phyloP scores from a whole-genome alignment of 2,113 vertebrate genomes.

The Brachionichthys hirsutus region DNA sequence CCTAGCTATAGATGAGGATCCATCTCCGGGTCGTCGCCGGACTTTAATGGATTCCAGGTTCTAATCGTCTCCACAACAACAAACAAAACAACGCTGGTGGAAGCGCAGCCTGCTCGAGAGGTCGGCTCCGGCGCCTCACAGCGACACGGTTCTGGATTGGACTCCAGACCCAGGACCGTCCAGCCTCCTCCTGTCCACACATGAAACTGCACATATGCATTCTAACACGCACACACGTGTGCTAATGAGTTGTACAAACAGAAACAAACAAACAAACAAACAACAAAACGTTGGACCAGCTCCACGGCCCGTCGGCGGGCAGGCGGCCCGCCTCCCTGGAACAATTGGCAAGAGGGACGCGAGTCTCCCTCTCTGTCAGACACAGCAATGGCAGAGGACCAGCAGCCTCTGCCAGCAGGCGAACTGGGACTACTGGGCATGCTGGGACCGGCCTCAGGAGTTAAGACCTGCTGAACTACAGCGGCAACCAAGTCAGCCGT shows the following conservation, averaged over 20 bases:
- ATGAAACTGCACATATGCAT: neutral
- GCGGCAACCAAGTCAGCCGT: constrained; percentile 59
- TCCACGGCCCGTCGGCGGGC: constrained; percentile 38
- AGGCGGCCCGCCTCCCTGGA: constrained; percentile 50
- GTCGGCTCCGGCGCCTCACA: too few relatives aligned
- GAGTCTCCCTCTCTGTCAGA: constrained; percentile 19
- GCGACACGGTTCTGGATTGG: too few relatives aligned
- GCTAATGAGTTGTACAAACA: constrained; percentile 22
- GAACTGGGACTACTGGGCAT: constrained; percentile 57
- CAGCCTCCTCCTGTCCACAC: too few relatives aligned
- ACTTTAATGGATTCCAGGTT: too few relatives aligned
- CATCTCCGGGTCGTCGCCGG: too few relatives aligned
- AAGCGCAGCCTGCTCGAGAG: too few relatives aligned
- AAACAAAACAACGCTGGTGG: too few relatives aligned
- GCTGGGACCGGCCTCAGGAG: constrained; percentile 68
- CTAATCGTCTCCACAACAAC: too few relatives aligned
- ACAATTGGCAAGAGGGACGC: constrained; percentile 61
- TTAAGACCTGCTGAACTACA: constrained; percentile 67
- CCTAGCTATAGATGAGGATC: too few relatives aligned
- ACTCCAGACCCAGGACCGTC: too few relatives aligned
- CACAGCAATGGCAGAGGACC: constrained; percentile 55
- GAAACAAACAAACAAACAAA: constrained; percentile 41
- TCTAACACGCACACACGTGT: neutral
- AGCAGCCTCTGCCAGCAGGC: constrained; percentile 57
- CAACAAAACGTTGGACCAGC: constrained; percentile 42